These are phyloP conservation scores for Craseonycteris thonglongyai DNA, from an alignment of 2,113 vertebrate species.

Conservation along the genomic window DNA sequence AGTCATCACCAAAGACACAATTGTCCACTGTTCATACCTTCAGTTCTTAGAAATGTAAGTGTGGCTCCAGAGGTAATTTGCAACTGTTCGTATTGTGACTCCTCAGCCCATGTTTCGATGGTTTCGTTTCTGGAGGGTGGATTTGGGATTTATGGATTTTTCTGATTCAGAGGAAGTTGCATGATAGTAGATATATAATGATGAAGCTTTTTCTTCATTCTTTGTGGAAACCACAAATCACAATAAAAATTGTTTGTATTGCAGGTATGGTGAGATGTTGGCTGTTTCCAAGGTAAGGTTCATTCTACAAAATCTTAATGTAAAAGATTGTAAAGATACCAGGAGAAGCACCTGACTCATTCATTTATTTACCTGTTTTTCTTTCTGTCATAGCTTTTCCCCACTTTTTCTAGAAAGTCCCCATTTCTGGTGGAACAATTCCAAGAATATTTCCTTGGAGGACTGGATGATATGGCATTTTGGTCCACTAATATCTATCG, in stretches of 20 bases:
- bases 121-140: neutral
- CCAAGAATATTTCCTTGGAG: slow-evolving; percentile 84
- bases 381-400: slow-evolving; percentile 74
- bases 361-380: neutral
- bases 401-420: slow-evolving; percentile 78
- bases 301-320: neutral
- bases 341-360: neutral
- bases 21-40: slow-evolving; percentile 79
- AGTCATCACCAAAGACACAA: slow-evolving; percentile 74
- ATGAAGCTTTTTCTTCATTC: neutral
- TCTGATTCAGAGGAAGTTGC: neutral
- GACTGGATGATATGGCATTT: slow-evolving; percentile 83
- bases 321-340: fast-evolving
- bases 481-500: slow-evolving; percentile 82
- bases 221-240: neutral
- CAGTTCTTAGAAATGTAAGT: slow-evolving; percentile 82
- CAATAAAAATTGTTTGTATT: slow-evolving; percentile 9
- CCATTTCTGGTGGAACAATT: slow-evolving; percentile 84
- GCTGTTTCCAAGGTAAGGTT: slow-evolving; percentile 78
- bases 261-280: slow-evolving; percentile 79
- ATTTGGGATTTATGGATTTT: neutral
- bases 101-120: fast-evolving
- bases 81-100: neutral
- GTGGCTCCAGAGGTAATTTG: neutral
- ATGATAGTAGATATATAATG: fast-evolving